Evolutionary conservation across 2,888 invertebrate species (phyloP).

Genomic region (Habrosyne pyritoides): DNA sequence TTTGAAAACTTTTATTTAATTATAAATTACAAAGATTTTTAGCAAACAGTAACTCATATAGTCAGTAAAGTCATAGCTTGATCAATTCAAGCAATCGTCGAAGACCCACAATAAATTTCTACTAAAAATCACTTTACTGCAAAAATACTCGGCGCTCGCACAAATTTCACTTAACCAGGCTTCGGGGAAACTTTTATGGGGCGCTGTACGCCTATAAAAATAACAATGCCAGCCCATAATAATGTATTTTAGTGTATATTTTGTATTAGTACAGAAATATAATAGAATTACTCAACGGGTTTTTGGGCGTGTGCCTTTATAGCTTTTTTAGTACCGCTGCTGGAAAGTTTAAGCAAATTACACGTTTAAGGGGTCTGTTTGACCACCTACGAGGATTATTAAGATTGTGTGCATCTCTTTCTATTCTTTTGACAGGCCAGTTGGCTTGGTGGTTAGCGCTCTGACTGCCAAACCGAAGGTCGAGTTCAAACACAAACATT

Average conservation of each 20-base stretch:
- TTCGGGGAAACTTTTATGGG: conserved; percentile 57
- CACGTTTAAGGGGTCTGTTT: neutral
- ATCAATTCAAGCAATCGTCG: neutral
- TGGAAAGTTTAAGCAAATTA: neutral
- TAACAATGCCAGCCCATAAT: conserved; percentile 47
- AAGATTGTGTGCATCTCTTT: neutral
- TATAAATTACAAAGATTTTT: too few species aligned
- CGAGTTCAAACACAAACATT: too few species aligned
- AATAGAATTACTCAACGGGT: conserved; percentile 4
- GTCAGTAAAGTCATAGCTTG: too few species aligned
- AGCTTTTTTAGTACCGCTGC: neutral
- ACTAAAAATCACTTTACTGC: conserved; percentile 53
- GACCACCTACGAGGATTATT: neutral
- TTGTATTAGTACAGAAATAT: conserved; percentile 7
- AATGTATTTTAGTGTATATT: conserved; percentile 32
- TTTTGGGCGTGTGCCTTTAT: neutral
- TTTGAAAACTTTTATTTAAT: too few species aligned
- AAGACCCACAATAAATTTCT: conserved; percentile 26
- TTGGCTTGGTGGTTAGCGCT: too few species aligned
- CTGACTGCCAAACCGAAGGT: too few species aligned
- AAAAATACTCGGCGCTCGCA: conserved; percentile 54
- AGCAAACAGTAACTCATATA: neutral
- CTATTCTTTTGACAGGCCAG: neutral
- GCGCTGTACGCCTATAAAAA: conserved; percentile 56
- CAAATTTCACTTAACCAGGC: conserved; percentile 68